Conservation (phyloP, 2,888 invertebrate genomes). For the Campopleginae sp. region DNA sequence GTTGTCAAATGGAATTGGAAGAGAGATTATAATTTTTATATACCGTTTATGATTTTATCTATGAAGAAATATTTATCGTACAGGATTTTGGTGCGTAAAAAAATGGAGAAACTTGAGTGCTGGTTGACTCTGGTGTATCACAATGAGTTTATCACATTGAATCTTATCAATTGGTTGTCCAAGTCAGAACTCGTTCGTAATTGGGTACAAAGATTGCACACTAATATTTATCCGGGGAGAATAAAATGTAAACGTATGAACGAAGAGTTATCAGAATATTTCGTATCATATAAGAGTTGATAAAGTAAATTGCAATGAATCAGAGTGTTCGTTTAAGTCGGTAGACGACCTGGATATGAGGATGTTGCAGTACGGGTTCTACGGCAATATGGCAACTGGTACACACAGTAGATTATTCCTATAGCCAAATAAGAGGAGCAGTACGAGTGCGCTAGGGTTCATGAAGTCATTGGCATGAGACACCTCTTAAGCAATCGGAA, state of each 20-base stretch:
- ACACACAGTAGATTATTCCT: constrained; percentile 20
- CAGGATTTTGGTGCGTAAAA: background rate
- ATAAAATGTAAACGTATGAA: background rate
- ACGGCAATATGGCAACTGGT: constrained; percentile 18
- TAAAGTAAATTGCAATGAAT: constrained; percentile 27
- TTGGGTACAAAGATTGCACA: background rate
- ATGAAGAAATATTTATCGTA: background rate
- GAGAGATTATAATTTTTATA: background rate
- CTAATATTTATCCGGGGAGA: background rate
- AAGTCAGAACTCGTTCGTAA: background rate
- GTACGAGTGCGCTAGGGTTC: constrained; percentile 39
- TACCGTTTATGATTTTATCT: background rate
- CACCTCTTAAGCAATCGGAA: constrained; percentile 28
- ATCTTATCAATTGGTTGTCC: background rate
- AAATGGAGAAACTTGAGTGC: background rate
- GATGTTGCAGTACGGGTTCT: constrained; percentile 14
- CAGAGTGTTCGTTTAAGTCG: constrained; percentile 5
- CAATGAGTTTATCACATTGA: background rate
- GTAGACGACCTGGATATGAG: constrained; percentile 42
- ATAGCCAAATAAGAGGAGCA: constrained; percentile 43
- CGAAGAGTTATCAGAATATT: background rate
- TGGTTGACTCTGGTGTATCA: background rate
- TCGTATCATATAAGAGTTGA: constrained; percentile 7
- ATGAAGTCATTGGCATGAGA: constrained; percentile 43
- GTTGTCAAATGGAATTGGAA: background rate